Conservation (phyloP, 2,113 vertebrate genomes). For the Brienomyrus longianalis region DNA sequence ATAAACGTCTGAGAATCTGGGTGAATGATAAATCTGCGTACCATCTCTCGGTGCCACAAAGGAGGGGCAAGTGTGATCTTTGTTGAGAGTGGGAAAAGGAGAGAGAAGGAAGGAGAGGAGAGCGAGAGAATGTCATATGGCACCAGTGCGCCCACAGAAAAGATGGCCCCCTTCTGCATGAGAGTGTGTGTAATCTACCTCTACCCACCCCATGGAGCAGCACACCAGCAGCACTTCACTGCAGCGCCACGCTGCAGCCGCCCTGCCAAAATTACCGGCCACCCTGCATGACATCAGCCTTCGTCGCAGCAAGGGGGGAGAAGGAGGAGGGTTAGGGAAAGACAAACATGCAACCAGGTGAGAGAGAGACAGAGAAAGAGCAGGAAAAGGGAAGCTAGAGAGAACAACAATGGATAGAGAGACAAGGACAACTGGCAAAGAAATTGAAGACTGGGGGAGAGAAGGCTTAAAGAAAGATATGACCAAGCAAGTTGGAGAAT, state of each 20-base stretch:
- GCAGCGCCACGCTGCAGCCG: not conserved
- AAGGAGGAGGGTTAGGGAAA: not conserved
- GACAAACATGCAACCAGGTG: not conserved
- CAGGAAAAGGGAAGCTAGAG: not conserved
- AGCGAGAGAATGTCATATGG: not conserved
- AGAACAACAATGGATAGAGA: not conserved
- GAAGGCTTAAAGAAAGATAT: not conserved
- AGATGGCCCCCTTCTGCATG: not conserved
- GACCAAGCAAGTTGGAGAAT: not conserved
- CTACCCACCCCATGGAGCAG: not conserved
- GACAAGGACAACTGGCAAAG: not conserved
- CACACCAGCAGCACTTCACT: not conserved
- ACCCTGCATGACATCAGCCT: not conserved
- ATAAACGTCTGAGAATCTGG: not conserved
- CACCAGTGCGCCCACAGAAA: not conserved
- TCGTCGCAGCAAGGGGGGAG: not conserved
- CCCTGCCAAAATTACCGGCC: not conserved
- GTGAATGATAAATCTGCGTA: not conserved
- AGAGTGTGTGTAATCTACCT: not conserved
- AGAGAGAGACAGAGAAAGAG: not conserved
- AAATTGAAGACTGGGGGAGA: not conserved
- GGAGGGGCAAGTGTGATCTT: not conserved
- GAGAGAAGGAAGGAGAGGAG: not conserved
- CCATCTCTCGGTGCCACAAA: not conserved
- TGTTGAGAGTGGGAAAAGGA: not conserved